Conservation (phyloP, 1,140 invertebrate species). For the Mylabris phalerata region DNA sequence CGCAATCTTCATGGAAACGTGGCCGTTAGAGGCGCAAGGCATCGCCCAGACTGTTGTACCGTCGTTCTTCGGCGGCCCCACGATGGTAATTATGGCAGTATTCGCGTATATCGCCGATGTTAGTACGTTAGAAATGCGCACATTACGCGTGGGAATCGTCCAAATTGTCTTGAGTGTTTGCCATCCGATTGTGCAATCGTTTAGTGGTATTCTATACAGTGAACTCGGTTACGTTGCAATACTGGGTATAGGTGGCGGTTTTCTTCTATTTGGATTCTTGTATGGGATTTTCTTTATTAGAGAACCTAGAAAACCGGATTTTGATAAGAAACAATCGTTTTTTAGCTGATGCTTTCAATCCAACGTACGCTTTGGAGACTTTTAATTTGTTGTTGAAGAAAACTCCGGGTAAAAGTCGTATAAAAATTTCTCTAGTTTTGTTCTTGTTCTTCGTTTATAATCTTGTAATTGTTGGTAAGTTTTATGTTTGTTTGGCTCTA, state of each 20-base stretch:
- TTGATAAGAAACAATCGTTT: slow-evolving; percentile 17
- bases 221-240: slow-evolving; percentile 33
- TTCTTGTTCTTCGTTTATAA: slow-evolving; percentile 29
- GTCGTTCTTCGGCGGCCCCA: slow-evolving; percentile 49
- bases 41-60: slow-evolving; percentile 49
- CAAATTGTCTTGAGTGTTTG: slow-evolving; percentile 46
- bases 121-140: slow-evolving; percentile 47
- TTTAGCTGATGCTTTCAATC: slow-evolving; percentile 37
- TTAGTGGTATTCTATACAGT: slow-evolving; percentile 34
- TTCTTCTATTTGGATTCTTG: slow-evolving; percentile 27
- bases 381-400: slow-evolving; percentile 34
- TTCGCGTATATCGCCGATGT: slow-evolving; percentile 54
- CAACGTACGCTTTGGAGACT: slow-evolving; percentile 34
- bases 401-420: slow-evolving; percentile 24
- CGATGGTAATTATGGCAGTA: slow-evolving; percentile 48
- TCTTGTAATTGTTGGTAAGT: slow-evolving; percentile 26
- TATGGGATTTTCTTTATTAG: slow-evolving; percentile 38
- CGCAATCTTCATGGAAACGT: slow-evolving; percentile 47
- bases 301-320: slow-evolving; percentile 28
- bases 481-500: not conserved
- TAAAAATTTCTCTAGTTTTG: slow-evolving; percentile 28
- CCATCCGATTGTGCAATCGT: slow-evolving; percentile 24
- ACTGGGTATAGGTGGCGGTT: slow-evolving; percentile 25
- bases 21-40: slow-evolving; percentile 48
- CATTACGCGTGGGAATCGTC: slow-evolving; percentile 48